A percentile compares a stretch with the other conserved stretches of the same genome.
phyloP scores from a whole-genome alignment of 2,113 vertebrate species.

The Trichomycterus rosablanca region DNA sequence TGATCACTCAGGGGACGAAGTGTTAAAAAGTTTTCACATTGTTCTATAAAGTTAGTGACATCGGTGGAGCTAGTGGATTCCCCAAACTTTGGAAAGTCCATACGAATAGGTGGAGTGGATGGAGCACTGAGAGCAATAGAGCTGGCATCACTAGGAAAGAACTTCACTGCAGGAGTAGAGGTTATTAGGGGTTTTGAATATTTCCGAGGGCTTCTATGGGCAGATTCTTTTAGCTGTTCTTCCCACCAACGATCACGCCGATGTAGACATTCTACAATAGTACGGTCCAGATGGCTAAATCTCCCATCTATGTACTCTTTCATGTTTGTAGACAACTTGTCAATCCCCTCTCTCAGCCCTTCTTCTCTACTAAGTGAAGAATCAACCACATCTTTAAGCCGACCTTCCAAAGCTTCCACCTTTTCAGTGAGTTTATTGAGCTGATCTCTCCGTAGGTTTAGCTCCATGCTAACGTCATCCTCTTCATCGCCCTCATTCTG shows the following conservation, averaged over 20 bases:
- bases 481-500: no score
- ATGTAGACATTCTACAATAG: neutral
- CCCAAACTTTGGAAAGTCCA: neutral
- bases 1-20: neutral
- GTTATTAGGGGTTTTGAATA: neutral
- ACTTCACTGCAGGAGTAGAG: neutral
- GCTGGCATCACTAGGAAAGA: neutral
- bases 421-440: no score
- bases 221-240: neutral
- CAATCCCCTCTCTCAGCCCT: neutral
- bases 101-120: neutral
- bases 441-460: no score
- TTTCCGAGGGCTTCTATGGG: neutral
- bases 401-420: no score
- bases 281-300: neutral
- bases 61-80: neutral
- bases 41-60: neutral
- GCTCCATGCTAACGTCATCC: no score
- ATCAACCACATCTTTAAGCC: neutral
- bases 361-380: neutral
- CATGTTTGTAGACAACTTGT: no score
- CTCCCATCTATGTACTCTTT: no score
- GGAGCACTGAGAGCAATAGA: neutral
- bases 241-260: neutral
- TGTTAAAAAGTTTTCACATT: slow-evolving; percentile 7